Percentiles rank a stretch among this genome's conserved stretches.
These are phyloP conservation scores for Calliopum simillimum DNA, from an alignment of 2,888 invertebrate species.

Conservation along the genomic window DNA sequence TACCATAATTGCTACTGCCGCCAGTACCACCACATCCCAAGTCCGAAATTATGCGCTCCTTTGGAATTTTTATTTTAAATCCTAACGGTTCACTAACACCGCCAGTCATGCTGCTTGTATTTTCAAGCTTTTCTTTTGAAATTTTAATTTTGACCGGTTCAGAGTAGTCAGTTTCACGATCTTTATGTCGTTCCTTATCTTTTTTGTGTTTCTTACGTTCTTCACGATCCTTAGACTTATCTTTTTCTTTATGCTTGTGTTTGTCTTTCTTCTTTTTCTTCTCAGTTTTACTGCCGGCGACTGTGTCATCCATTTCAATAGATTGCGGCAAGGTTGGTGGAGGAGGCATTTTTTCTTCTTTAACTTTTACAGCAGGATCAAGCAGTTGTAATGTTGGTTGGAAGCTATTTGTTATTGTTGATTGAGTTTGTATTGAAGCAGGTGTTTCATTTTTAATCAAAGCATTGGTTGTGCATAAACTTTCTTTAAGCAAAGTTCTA, in stretches of 20 bases:
- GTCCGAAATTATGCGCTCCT: conserved; percentile 76
- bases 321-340: neutral
- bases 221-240: conserved; percentile 74
- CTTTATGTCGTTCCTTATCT: conserved; percentile 70
- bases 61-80: conserved; percentile 85
- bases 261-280: conserved; percentile 82
- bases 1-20: conserved; percentile 47
- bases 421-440: conserved; percentile 35
- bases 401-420: conserved; percentile 51
- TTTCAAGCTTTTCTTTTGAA: conserved; percentile 71
- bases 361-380: conserved; percentile 52
- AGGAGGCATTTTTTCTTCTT: conserved; percentile 39
- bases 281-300: conserved; percentile 54
- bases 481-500: conserved; percentile 77
- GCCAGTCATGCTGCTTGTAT: conserved; percentile 11
- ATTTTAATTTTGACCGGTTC: conserved; percentile 71
- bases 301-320: neutral
- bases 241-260: conserved; percentile 84
- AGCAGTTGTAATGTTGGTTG: conserved; percentile 62
- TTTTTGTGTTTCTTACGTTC: conserved; percentile 81
- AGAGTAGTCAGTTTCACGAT: conserved; percentile 47
- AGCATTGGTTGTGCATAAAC: conserved; percentile 66
- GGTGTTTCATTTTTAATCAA: conserved; percentile 59
- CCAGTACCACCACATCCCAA: conserved; percentile 30
- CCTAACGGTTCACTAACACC: conserved; percentile 65